Evolutionary conservation across 2,797 vertebrate genomes (phyloP), one percentile per base, ranked within the genome.

Genomic region (Fistularia tabacaria): DNA sequence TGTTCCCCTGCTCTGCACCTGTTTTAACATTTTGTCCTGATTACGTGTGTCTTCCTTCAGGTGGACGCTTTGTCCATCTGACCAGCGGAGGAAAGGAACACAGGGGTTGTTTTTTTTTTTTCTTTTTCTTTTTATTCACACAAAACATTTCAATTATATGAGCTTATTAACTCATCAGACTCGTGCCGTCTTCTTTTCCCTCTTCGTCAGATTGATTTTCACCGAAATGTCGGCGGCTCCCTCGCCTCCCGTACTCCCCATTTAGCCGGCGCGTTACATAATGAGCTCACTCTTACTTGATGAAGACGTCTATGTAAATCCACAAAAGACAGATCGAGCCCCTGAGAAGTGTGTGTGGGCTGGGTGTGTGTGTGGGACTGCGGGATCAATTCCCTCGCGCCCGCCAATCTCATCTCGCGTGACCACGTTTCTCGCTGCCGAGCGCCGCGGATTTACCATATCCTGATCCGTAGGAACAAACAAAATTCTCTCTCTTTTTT

Each of bases 61-160:
- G n/a, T n/a, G n/a, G n/a, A n/a, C 59, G 66, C 73, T 58, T 55
- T 60, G 65, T 82, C 68, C 74, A 72, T 79, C 70, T 69, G 71
- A 79, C 71, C 62, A 7, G 15, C 11, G 80, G 80, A 86, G 86
- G 71, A 87, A 87, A 87, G 79, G 73, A 66, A 53, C 45, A 15
- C 25, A 25, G 25, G 25, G 25, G n/a, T n/a, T n/a, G n/a, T n/a
- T n/a, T 38, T 53, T 36, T 25, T 25, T 25, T 25, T 25, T 25
- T 25, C 2, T 25, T 59, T 54, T 51, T 63, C 81, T 76, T 73
- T 82, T 84, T 67, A 73, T 81, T 68, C 69, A 54, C 53, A 58
- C 64, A 36, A 62, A 68, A 50, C 69, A 87, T 87, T 80, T 86
- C 81, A 84, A 89, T 87, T 87, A 67, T 79, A 87, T 87, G 82